Base-by-base conservation (phyloP, 2,888 invertebrate species). In the Amphipyra berbera region DNA sequence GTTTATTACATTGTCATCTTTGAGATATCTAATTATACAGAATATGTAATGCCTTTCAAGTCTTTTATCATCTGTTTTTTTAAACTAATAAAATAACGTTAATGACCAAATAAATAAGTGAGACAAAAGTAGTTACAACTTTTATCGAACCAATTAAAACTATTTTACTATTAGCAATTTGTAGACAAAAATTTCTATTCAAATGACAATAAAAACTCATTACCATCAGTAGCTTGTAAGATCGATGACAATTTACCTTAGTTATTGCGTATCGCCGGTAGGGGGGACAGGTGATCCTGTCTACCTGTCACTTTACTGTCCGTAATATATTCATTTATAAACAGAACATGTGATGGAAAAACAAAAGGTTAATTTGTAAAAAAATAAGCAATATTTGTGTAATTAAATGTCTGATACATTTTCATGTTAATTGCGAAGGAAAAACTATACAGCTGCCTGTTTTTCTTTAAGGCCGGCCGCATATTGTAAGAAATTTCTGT, bases 151-250 rank as follows among this genome's bases (percentile, higher is more conserved):
- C 30, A 60, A 68, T 68, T 68, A 68, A 60, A 53, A 42, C 13
- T 42, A 50, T 49, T 53, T 48, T 48, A 44, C 40, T 6, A 10
- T 21, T 13, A 27, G n/a, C 54, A 45, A 47, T 75, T 63, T 52
- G 50, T 57, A 54, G 38, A 42, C 56, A 58, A 41, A 37, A 33
- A 38, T 63, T 55, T 45, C 38, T 55, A 71, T 71, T 75, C 54
- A 64, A 71, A 75, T 70, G 54, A 40, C 58, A 38, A 38, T 55
- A 75, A 70, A 75, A 58, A 75, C 50, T 70, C 44, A 70, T 55
- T 70, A 70, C 7, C 15, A 44, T 49, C 41, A 35, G 52, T 44
- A 41, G 14, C 12, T 33, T 0, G 42, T n/a, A 30, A 56, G 73
- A 61, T 54, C 55, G 48, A 59, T 67, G 68, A 48, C 77, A 60